A percentile compares a stretch with the other conserved stretches of the same genome.
phyloP scores from a whole-genome alignment of 2,797 vertebrate genomes.

The Dermochelys coriacea region DNA sequence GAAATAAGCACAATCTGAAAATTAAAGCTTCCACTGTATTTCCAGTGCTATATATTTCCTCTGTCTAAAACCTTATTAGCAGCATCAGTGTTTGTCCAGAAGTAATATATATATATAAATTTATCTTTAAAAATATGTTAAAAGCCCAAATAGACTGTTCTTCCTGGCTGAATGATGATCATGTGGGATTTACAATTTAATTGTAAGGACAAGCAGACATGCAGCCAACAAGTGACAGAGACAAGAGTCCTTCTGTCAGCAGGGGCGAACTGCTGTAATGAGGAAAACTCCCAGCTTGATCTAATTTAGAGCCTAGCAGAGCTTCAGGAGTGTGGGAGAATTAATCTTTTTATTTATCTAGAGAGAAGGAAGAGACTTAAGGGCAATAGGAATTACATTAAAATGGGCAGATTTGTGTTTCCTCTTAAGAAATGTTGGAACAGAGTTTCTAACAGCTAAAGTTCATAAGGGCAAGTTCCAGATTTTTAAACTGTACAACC shows the following conservation, averaged over 20 bases:
- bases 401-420: constrained; percentile 70
- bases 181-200: constrained; percentile 66
- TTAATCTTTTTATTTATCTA: constrained; percentile 77
- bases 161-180: constrained; percentile 56
- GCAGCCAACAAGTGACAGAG: constrained; percentile 69
- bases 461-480: constrained; percentile 62
- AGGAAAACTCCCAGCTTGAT: constrained; percentile 70
- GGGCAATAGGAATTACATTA: constrained; percentile 60
- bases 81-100: constrained; percentile 26
- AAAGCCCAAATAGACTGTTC: constrained; percentile 27
- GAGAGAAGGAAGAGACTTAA: constrained; percentile 75
- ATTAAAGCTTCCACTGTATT: background rate
- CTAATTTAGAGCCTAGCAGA: constrained; percentile 71
- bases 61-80: constrained; percentile 40
- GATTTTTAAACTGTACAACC: constrained; percentile 50
- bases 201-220: constrained; percentile 60
- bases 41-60: constrained; percentile 33
- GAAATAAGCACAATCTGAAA: constrained; percentile 31
- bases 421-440: constrained; percentile 58
- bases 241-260: constrained; percentile 56
- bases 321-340: constrained; percentile 66
- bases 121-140: constrained; percentile 40
- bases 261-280: constrained; percentile 60
- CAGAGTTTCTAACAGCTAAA: constrained; percentile 63
- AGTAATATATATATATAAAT: background rate